Evolutionary conservation across 2,113 vertebrate species (phyloP), one percentile per base, ranked within the genome.

Genomic region (Origma solitaria): DNA sequence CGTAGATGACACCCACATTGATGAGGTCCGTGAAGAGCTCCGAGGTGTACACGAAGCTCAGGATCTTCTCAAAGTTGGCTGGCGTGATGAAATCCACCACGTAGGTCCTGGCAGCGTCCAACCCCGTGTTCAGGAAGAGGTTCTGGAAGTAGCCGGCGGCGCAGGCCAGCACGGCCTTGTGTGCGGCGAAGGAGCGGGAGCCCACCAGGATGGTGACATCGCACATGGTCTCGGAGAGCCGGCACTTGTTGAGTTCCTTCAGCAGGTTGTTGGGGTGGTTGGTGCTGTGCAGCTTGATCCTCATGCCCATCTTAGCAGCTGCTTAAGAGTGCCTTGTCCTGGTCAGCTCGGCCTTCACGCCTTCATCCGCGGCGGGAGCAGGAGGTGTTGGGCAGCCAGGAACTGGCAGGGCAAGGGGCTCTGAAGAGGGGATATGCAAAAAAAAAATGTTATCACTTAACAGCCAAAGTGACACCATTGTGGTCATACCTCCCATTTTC

Each of bases 11-110:
- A 0, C 99, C 99, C 4, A 99, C 99, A 0, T 99, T 99, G 53
- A 99, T 99, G 15, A 99, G 98, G 88, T 99, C 99, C 0, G 99
- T 99, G 97, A 99, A 97, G 72, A 99, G 98, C 97, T 99, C 99
- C 0, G 99, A 99, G 0, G 99, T 99, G 95, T 99, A 99, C 35
- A 99, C 98, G 6, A 99, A 99, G 65, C 98, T 99, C 93, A 99
- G 97, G 92, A 99, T 98, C 97, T 99, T 99, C 96, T 99, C 99
- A 0, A 99, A 99, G 97, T 99, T 99, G 93, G 98, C 97, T 0
- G 99, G 98, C 0, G 99, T 99, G 83, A 99, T 98, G 75, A 99
- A 99, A 93, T 99, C 99, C 96, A 99, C 96, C 15, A 99, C 98
- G 24, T 99, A 98, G 78, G 98, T 98, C 61, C 98, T 93, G 10